Evolutionary conservation across 2,888 invertebrate genomes (phyloP), one percentile per base, ranked within the genome.

Genomic region (Athalia rosae): DNA sequence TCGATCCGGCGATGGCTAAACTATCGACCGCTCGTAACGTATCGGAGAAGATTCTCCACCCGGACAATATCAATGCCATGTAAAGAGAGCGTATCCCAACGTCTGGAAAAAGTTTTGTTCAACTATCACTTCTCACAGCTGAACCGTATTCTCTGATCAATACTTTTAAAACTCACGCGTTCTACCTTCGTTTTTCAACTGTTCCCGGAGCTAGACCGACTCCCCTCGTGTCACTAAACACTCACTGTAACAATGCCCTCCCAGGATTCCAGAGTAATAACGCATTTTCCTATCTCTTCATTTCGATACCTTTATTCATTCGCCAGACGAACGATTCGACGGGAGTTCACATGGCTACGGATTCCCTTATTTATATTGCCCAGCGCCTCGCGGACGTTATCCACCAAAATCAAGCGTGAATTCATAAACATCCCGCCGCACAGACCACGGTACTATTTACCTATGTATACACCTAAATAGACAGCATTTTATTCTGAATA

Each of bases 1-100:
- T 41, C 7, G 9, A 28, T 15, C 11, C 69, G 61, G 45, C 45
- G 53, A 6, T 53, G 6, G 64, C 53, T 63, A 56, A 78, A 78
- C 45, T 64, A 76, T 76, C 62, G 78, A 56, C 78, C 76, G 76
- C 53, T 6, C 48, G n/a, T 8, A 28, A 48, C 9, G 48, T 13
- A 74, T 61, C 48, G n/a, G n/a, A 7, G 61, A 48, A 7, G 62
- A 74, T 61, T 47, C 28, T 8, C 13, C n/a, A 8, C 6, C 6
- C 13, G 11, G 74, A 74, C 74, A 74, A 74, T 50, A 58, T 71
- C 43, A 71, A 71, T 56, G 41, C 69, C 50, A 45, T 71, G 56
- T 9, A 13, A 71, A 58, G 69, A 71, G 56, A 71, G 58, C 58
- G 71, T 43, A 3, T 15, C 45, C 4, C 45, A 58, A 28, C 28